Base-by-base conservation (phyloP, 2,888 invertebrate genomes). In the Epiblema foenella region DNA sequence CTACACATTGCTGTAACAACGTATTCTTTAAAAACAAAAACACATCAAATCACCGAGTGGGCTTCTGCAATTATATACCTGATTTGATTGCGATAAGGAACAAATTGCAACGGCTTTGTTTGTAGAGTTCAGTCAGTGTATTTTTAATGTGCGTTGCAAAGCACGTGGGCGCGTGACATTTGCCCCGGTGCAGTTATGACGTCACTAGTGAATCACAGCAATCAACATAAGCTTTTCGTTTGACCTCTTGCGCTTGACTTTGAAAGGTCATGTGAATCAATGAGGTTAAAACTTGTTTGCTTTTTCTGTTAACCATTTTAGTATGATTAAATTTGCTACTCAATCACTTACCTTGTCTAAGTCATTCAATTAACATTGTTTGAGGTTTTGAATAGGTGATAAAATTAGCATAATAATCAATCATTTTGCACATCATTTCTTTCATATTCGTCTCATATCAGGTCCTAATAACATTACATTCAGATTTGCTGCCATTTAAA, bases 151-250 rank as follows among this genome's bases (percentile, higher is more conserved):
- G 10, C 20, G 37, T 39, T 49, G 24, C 24, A 24, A 60, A 15
- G 81, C 88, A 87, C 87, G 91, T 91, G 91, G 91, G 90, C 79
- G 84, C 84, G 76, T 86, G 90, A 90, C 89, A 89, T 90, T 91
- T 90, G 89, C 84, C 89, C 91, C 80, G 79, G 81, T 83, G 85
- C 85, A 86, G 79, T 67, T 74, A 75, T 90, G 89, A 89, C 88
- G 89, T 89, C 89, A 90, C 72, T 17, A 56, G 75, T 86, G 85
- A 85, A 81, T 89, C 87, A 86, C 33, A 64, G 56, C 37, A 69
- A 63, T 65, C 65, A 69, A 49, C 71, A 52, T 64, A 59, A 59
- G 52, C 58, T 68, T 68, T 68, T 72, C 24, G 72, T 58, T 54
- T 72, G 64, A 64, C 67, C 68, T 60, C 67, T 58, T 67, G 57